Conservation (phyloP, 2,797 vertebrate genomes). For the Cyprinella venusta region DNA sequence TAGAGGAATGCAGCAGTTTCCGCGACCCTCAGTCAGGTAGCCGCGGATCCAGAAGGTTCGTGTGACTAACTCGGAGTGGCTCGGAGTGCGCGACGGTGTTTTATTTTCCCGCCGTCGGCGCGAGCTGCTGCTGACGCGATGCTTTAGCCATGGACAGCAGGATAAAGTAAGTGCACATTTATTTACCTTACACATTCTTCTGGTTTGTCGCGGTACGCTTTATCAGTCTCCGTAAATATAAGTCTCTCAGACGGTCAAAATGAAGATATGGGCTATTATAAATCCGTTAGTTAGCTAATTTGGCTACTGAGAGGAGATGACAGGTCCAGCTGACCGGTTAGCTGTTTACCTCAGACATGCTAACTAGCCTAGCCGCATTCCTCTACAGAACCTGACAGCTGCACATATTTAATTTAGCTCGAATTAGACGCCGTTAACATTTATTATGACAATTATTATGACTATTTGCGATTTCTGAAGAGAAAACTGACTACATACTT, state of each 20-base stretch:
- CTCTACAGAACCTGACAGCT: conserved; percentile 29
- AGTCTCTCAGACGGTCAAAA: neutral
- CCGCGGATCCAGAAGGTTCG: conserved; percentile 23
- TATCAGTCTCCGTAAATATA: neutral
- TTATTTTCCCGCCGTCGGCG: conserved; percentile 58
- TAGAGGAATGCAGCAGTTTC: neutral
- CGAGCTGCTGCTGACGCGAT: conserved; percentile 81
- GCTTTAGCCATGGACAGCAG: conserved; percentile 92
- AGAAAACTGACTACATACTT: neutral
- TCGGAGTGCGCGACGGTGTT: conserved; percentile 53
- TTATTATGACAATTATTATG: neutral
- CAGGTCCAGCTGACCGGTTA: conserved; percentile 60
- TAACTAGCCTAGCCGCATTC: conserved; percentile 47
- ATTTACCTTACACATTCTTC: conserved; percentile 28
- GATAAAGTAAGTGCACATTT: conserved; percentile 84
- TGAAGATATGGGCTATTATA: neutral
- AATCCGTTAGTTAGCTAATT: neutral
- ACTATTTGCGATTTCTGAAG: neutral
- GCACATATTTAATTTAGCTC: neutral
- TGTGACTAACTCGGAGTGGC: no score
- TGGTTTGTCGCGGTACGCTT: neutral
- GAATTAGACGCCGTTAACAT: neutral
- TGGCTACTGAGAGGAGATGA: neutral
- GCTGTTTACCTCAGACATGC: conserved; percentile 36
- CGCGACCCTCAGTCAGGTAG: conserved; percentile 40